Evolutionary conservation across 2,113 vertebrate species (phyloP), one percentile per base, ranked within the genome.

Genomic region (Hypocryptadius cinnamomeus): DNA sequence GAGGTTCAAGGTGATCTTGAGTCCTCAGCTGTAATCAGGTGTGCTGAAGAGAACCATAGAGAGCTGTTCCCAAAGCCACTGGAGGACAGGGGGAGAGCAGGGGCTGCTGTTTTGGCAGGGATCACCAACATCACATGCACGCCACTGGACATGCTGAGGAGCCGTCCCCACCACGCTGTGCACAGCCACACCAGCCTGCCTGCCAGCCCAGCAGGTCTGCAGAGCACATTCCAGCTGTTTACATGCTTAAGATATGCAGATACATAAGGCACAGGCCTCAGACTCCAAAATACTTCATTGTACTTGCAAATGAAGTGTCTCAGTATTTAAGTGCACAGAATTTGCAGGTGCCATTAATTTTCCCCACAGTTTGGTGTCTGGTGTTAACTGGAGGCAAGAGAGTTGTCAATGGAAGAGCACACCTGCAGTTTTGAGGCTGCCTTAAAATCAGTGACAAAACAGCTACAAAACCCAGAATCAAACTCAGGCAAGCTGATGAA

Each of bases 221-320:
- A 0, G 25, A 89, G 54, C 68, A 71, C 69, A 78, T 69, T 71
- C 64, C 80, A 88, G 56, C 42, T 90, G 64, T 60, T 71, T n/a
- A 54, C 42, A 35, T 30, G 54, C 65, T 85, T 79, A 56, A 82
- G 69, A 93, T 70, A 86, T 45, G 60, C 83, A 85, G 84, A 90
- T 60, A 51, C 59, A 79, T 11, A 61, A 89, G 56, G 53, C 69
- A 28, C 17, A 50, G 57, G 57, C 59, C 68, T 83, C 60, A 57
- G n/a, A 73, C 53, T 79, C 72, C 84, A 80, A 94, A 90, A 73
- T 44, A 85, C 54, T 53, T 60, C 40, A 81, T 79, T 79, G 60
- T 68, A 88, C 66, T 95, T 93, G 91, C 93, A 95, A 94, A 96
- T 87, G 42, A 90, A 92, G 81, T 48, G 79, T 35, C 68, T 79